Evolutionary conservation across 2,888 invertebrate genomes (phyloP), one percentile per base, ranked within the genome.

Genomic region (Catocala nupta): DNA sequence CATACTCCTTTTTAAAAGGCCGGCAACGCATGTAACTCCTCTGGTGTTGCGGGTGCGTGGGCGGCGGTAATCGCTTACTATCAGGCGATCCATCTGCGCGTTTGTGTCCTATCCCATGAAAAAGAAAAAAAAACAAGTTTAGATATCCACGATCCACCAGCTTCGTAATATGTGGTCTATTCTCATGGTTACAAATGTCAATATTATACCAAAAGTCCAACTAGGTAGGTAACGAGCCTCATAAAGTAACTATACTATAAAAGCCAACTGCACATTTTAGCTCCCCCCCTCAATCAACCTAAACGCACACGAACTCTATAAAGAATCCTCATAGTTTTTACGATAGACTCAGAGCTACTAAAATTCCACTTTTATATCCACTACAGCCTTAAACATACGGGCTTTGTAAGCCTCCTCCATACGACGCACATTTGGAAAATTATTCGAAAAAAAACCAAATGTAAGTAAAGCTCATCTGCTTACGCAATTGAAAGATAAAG

Each of bases 251-350:
- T 11, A n/a, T 9, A n/a, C 43, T 43, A 43, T 43, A 43, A 43
- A 43, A 43, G 11, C 43, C 43, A 0, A 43, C 9, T 12, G 48
- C 25, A 48, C 25, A 25, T 47, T 39, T 39, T 10, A 43, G 10
- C 11, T n/a, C 43, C 48, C 10, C 10, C 25, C 11, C 25, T 25
- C 57, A 68, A 59, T 70, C 36, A 68, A 74, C 65, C 55, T 74
- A 52, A 59, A 52, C 50, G 50, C 36, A 57, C 57, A 51, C 51
- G 36, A 58, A 25, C 51, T 13, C 44, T 7, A 16, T 57, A 57
- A 57, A 25, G 43, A 50, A n/a, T 44, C 36, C 12, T 10, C 36
- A 25, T 13, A 59, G 33, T 48, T 59, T 50, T 53, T 52, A 59
- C 52, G 47, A 53, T 39, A 52, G 25, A 10, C 33, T 59, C 34